Base-by-base conservation (phyloP, 2,888 invertebrate genomes). In the Philopedon plagiatum region DNA sequence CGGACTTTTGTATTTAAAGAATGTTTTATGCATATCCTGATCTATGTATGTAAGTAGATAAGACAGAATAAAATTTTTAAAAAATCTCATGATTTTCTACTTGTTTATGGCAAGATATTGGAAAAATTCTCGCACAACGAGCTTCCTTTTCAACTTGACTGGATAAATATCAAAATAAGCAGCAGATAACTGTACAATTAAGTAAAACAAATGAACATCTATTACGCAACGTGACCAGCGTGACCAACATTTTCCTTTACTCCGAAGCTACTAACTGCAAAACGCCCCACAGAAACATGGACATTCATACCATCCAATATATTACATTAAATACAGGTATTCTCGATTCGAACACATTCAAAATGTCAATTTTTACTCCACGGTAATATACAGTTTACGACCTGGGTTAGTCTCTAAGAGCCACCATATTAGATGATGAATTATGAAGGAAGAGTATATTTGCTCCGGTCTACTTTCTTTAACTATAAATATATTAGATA, bases 361-460 rank as follows among this genome's bases (percentile, higher is more conserved):
- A 51, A 58, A 70, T 63, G 63, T 37, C 23, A 11, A 64, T 64
- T 70, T 63, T 70, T 63, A 64, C 57, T n/a, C 37, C 44, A 62
- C 61, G 51, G 44, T 7, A 26, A 69, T 51, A 49, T 37, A 64
- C 49, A 57, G 56, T 70, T 70, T 70, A 70, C 58, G 58, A 56
- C 26, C 39, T 58, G 57, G 49, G 39, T 32, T 61, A 39, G 63
- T 44, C 63, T 44, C 63, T 11, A 39, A 62, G 69, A 67, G 13
- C 23, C 26, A 64, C 39, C 56, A 51, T 51, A 70, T 58, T 58
- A 51, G 64, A 70, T 64, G 64, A 70, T 70, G 57, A 70, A 51
- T 64, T 70, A 70, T 70, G 37, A 39, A 61, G 71, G 65, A 71
- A 71, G 65, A 65, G 51, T 65, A 60, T 51, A 65, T 71, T 71